Conservation (phyloP, 1,140 invertebrate species). For the Drosophila malerkotliana region DNA sequence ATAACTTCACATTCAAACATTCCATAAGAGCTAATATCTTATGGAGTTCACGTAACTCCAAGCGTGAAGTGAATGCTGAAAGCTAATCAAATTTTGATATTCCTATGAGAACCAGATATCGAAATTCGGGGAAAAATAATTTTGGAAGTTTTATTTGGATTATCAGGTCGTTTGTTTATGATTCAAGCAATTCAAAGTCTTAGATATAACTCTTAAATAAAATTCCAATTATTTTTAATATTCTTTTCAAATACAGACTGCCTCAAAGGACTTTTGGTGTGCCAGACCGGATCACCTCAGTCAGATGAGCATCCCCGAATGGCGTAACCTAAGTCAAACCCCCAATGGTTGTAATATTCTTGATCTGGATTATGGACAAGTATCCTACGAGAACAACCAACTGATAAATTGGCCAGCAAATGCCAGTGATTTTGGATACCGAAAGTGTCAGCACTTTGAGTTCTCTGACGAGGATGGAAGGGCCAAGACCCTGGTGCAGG, state of each 20-base stretch:
- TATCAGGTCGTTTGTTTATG: neutral
- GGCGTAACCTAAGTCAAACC: constrained; percentile 87
- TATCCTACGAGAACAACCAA: constrained; percentile 45
- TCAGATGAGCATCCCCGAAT: constrained; percentile 84
- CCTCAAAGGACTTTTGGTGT: constrained; percentile 87
- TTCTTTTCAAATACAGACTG: constrained; percentile 83
- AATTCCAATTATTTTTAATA: neutral
- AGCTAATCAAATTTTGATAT: neutral
- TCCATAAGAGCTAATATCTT: constrained; percentile 1
- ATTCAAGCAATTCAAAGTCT: neutral
- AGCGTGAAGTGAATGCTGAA: constrained; percentile 21
- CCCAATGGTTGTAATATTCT: constrained; percentile 84
- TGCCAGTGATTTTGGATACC: constrained; percentile 37
- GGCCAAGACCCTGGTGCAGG: constrained; percentile 86
- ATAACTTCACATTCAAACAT: constrained; percentile 4
- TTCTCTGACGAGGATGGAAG: constrained; percentile 86
- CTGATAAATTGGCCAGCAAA: constrained; percentile 60
- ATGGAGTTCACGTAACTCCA: constrained; percentile 28
- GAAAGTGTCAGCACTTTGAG: constrained; percentile 87
- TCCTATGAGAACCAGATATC: neutral
- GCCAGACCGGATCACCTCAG: constrained; percentile 85
- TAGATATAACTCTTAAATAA: neutral
- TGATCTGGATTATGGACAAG: constrained; percentile 61
- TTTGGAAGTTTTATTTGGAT: neutral
- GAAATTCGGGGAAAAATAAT: constrained; percentile 6